phyloP scores from a whole-genome alignment of 2,797 vertebrate species.

The Cirrhinus molitorella region DNA sequence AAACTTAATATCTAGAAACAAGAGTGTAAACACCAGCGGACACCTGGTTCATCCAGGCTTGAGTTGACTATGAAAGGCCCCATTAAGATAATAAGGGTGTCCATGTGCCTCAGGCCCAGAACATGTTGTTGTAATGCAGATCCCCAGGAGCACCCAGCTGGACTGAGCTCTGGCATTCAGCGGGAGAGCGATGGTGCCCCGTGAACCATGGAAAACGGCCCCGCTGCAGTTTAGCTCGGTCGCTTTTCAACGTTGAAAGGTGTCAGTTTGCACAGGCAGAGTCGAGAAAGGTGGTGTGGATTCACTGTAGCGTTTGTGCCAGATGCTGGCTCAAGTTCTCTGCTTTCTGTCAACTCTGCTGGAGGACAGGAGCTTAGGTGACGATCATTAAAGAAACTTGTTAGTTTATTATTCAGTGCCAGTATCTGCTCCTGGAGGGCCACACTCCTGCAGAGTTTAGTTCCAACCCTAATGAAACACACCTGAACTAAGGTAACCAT shows the following conservation, averaged over 20 bases:
- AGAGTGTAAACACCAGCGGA: slow-evolving; percentile 37
- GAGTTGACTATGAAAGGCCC: slow-evolving; percentile 61
- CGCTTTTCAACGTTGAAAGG: slow-evolving; percentile 2
- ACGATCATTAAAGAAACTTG: background rate
- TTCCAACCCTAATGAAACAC: background rate
- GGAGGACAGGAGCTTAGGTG: background rate
- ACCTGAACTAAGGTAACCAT: background rate
- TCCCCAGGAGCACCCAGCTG: slow-evolving; percentile 60
- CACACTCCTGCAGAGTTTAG: background rate
- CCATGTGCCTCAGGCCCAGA: slow-evolving; percentile 57
- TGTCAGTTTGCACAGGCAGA: slow-evolving; percentile 19
- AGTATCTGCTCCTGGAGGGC: background rate
- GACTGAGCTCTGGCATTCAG: slow-evolving; percentile 52
- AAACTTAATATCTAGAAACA: slow-evolving; percentile 3
- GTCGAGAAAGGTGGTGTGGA: background rate
- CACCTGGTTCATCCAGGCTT: slow-evolving; percentile 65
- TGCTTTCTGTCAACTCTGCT: slow-evolving; percentile 12
- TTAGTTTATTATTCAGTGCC: background rate
- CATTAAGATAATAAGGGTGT: slow-evolving; percentile 72
- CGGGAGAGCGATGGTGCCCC: slow-evolving; percentile 31
- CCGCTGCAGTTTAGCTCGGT: slow-evolving; percentile 1
- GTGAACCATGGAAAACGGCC: slow-evolving; percentile 9
- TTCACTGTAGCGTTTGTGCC: slow-evolving; percentile 1
- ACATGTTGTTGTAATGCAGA: slow-evolving; percentile 69
- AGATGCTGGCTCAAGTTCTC: slow-evolving; percentile 9